phyloP scores from a whole-genome alignment of 2,888 invertebrate genomes.

The Leptopilina syphax region DNA sequence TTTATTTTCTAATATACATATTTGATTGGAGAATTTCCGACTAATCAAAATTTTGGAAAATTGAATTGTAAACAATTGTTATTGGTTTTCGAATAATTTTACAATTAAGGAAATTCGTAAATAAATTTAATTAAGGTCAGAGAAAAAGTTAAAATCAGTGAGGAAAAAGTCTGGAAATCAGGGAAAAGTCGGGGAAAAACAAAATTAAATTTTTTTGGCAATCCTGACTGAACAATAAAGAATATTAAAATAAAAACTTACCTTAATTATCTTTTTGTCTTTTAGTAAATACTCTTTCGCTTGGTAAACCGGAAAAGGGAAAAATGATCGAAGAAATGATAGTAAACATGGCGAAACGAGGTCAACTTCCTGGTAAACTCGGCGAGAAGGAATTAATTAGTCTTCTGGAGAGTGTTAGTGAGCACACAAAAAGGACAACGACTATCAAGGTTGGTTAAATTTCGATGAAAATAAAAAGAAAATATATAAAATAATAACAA shows the following conservation, averaged over 20 bases:
- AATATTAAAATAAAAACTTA: neutral
- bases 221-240: neutral
- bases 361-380: constrained; percentile 90
- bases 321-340: constrained; percentile 96
- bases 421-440: constrained; percentile 86
- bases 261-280: constrained; percentile 56
- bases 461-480: neutral
- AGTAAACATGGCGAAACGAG: constrained; percentile 94
- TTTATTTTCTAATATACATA: no score
- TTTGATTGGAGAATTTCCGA: no score
- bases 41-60: no score
- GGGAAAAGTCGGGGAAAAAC: no score
- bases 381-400: constrained; percentile 91
- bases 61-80: no score
- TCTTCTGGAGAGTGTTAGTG: constrained; percentile 90
- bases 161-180: no score
- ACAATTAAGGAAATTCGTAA: no score
- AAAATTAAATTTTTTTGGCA: no score
- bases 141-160: no score
- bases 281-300: constrained; percentile 93
- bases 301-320: constrained; percentile 98
- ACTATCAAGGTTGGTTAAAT: constrained; percentile 83
- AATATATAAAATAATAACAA: neutral
- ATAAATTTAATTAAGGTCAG: no score
- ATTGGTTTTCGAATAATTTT: no score